phyloP scores from a whole-genome alignment of 2,888 invertebrate genomes.

The Ischnura elegans region DNA sequence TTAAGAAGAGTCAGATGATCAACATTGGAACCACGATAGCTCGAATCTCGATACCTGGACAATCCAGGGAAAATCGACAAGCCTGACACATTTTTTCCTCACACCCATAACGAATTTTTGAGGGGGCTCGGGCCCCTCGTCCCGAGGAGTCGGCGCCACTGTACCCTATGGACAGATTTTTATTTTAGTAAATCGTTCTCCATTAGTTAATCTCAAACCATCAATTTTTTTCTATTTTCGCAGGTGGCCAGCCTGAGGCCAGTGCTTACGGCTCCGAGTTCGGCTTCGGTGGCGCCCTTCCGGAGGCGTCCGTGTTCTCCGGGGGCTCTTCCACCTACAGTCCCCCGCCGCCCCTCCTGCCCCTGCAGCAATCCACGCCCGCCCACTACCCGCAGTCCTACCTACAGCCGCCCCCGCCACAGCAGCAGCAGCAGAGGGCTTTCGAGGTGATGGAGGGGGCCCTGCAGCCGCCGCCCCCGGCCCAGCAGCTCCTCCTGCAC shows the following conservation, averaged over 20 bases:
- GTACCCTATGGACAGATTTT: no score
- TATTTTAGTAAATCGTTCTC: no score
- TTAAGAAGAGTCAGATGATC: no score
- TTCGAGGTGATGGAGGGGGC: slow-evolving; percentile 74
- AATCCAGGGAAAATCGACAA: no score
- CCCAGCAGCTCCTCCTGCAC: slow-evolving; percentile 67
- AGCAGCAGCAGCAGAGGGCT: slow-evolving; percentile 77
- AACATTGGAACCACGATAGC: no score
- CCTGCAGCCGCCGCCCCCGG: slow-evolving; percentile 64
- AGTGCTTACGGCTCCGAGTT: slow-evolving; percentile 19
- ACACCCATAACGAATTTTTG: no score
- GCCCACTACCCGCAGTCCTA: slow-evolving; percentile 76
- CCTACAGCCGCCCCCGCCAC: slow-evolving; percentile 81
- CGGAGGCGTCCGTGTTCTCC: slow-evolving; percentile 74
- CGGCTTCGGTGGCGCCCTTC: slow-evolving; percentile 10
- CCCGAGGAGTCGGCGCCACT: no score
- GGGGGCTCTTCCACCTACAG: slow-evolving; percentile 83
- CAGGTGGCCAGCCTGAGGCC: slow-evolving; percentile 33
- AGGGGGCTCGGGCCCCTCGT: no score
- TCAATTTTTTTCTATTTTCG: no score
- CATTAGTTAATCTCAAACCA: no score
- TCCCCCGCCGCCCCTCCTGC: slow-evolving; percentile 81
- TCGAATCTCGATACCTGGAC: no score
- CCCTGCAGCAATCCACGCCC: slow-evolving; percentile 80
- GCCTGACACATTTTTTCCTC: no score